Evolutionary conservation across 2,888 invertebrate species (phyloP).

Genomic region (Pyrochroa serraticornis): DNA sequence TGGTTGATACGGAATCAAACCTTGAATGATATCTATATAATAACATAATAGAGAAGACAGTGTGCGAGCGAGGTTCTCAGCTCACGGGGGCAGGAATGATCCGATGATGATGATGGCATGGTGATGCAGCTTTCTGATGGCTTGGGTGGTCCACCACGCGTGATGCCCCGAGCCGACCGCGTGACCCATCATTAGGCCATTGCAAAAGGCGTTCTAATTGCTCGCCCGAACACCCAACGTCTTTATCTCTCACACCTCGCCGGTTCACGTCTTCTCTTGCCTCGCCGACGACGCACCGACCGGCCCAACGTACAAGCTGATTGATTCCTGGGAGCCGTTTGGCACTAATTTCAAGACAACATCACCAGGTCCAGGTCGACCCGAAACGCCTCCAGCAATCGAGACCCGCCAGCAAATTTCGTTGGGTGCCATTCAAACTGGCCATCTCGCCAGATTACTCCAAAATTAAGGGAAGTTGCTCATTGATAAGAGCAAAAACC

Average conservation of each 20-base stretch:
- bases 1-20: conserved; percentile 49
- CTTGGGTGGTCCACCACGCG: conserved; percentile 55
- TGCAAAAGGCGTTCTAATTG: conserved; percentile 61
- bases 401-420: no score
- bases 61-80: conserved; percentile 29
- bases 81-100: conserved; percentile 39
- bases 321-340: not conserved
- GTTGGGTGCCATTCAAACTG: no score
- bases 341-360: no score
- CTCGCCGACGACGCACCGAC: conserved; percentile 26
- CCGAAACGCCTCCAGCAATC: no score
- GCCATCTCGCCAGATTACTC: no score
- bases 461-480: no score
- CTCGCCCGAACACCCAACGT: conserved; percentile 55
- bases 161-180: conserved; percentile 55
- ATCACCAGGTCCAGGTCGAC: no score
- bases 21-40: conserved; percentile 55
- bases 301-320: conserved; percentile 4
- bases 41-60: conserved; percentile 51
- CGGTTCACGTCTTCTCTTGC: conserved; percentile 33
- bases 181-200: conserved; percentile 60
- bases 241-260: conserved; percentile 55
- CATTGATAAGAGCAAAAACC: no score
- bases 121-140: conserved; percentile 38
- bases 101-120: conserved; percentile 2